These are phyloP conservation scores for Arvicanthis niloticus DNA, from an alignment of 2,113 vertebrate genomes.

Conservation along the genomic window DNA sequence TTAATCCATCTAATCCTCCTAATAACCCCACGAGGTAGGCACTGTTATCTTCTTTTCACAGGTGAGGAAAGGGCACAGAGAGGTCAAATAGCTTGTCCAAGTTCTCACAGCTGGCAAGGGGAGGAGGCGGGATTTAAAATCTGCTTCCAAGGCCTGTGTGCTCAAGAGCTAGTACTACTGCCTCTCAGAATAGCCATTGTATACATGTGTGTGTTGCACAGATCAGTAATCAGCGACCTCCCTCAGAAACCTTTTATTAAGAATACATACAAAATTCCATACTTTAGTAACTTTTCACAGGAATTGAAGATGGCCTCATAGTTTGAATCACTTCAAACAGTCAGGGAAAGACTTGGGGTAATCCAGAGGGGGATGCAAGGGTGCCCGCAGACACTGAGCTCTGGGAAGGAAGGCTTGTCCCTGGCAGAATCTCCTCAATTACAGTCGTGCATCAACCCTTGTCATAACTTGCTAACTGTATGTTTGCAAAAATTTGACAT, in stretches of 20 bases:
- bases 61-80: slow-evolving; percentile 43
- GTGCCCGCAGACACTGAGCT: background rate
- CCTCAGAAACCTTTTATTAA: background rate
- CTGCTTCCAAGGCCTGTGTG: background rate
- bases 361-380: background rate
- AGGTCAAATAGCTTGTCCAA: slow-evolving; percentile 30
- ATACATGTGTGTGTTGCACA: rapidly evolving
- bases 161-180: background rate
- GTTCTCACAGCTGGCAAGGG: background rate
- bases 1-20: slow-evolving; percentile 72
- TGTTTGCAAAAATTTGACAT: background rate
- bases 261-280: background rate
- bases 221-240: background rate
- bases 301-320: background rate
- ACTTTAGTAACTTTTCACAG: background rate
- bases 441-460: background rate
- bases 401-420: background rate
- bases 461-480: background rate
- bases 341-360: background rate
- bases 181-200: background rate
- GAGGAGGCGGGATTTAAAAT: background rate
- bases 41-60: slow-evolving; percentile 30
- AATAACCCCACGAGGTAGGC: slow-evolving; percentile 51
- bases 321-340: background rate
- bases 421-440: background rate